Base-by-base conservation (phyloP, 2,888 invertebrate genomes). In the Idaea straminata region DNA sequence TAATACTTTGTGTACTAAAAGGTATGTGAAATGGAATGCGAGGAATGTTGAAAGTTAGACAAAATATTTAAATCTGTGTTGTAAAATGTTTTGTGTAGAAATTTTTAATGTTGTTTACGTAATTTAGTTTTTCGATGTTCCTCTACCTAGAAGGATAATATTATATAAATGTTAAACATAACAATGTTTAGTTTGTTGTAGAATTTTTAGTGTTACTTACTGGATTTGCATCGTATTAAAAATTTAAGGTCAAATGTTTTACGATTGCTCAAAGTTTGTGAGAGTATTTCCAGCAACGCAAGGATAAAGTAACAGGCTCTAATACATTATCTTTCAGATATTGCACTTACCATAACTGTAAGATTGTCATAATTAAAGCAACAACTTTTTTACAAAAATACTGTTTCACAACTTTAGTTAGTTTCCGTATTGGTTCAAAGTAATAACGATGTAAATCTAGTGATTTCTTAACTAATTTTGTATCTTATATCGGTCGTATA, bases 41-140 rank as follows among this genome's bases (percentile, higher is more conserved):
- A 59, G 16, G 58, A 15, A 16, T 59, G 58, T 59, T 16, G 58
- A 16, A 16, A 47, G 15, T 59, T 59, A 6, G 15, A 15, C 15
- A 59, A n/a, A 15, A 59, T 59, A 47, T 47, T 47, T 47, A 16
- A 59, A 59, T 59, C 16, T 59, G 15, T 59, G 58, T 59, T 59
- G 58, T 59, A 59, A 63, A 47, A 64, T 63, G 13, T 61, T 65
- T 35, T 69, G 70, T 62, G 69, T 81, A 80, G 77, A 71, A 71
- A 74, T 71, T 71, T 70, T 74, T 74, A 63, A 68, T 69, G 64
- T 68, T 67, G 63, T 64, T 76, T 78, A 76, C 75, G 73, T 78
- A 77, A 79, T 77, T 82, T 86, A 84, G 77, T 78, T 82, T 81
- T 83, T 84, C 71, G 71, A 87, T 83, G 87, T 89, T 89, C 87